These are phyloP conservation scores for Cryptotis parvus DNA, from an alignment of 2,113 vertebrate species.

Conservation along the genomic window DNA sequence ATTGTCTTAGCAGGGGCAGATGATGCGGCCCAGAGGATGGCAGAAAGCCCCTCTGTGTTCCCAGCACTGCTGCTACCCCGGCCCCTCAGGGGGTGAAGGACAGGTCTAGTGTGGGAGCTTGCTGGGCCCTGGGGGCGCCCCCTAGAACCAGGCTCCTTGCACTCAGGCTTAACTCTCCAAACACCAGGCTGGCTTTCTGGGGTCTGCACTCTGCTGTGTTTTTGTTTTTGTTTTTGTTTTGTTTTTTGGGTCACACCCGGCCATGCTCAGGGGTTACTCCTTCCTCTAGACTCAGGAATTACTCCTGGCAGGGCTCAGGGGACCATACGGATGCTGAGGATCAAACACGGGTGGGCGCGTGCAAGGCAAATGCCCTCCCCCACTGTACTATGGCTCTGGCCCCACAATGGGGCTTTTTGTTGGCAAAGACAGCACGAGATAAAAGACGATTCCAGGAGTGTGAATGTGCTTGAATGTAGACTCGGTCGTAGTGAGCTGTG, in stretches of 20 bases:
- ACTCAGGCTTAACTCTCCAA: background rate
- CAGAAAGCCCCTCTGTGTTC: constrained; percentile 39
- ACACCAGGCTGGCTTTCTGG: too few relatives aligned
- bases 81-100: constrained; percentile 16
- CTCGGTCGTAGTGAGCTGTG: background rate
- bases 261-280: too few relatives aligned
- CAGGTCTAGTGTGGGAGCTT: background rate
- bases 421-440: background rate
- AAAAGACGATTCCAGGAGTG: background rate
- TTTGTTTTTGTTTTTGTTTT: too few relatives aligned
- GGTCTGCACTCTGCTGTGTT: too few relatives aligned
- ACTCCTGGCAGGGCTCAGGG: too few relatives aligned
- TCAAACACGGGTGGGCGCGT: too few relatives aligned
- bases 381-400: too few relatives aligned
- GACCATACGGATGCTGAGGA: too few relatives aligned
- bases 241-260: too few relatives aligned
- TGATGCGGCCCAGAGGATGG: constrained; percentile 66
- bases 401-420: too few relatives aligned
- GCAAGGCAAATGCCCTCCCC: too few relatives aligned
- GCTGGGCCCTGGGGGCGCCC: background rate
- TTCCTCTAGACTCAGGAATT: too few relatives aligned
- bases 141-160: background rate
- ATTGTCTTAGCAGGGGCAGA: constrained; percentile 82
- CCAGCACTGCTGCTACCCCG: background rate
- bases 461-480: background rate